Evolutionary conservation across 2,797 vertebrate species (phyloP).

Genomic region (Urosaurus nigricauda): DNA sequence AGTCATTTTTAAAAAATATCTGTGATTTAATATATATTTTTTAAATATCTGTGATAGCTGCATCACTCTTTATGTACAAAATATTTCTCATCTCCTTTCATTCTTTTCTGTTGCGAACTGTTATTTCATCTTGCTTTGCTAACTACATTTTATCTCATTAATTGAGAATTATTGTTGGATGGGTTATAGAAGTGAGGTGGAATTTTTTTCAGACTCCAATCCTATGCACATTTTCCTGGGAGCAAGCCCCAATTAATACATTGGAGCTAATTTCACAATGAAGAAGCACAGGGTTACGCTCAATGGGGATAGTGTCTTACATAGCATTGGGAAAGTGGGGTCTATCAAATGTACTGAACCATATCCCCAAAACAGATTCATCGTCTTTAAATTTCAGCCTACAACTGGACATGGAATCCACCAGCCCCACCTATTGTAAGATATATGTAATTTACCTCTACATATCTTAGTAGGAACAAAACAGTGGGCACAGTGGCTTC

Average conservation of each 20-base stretch:
- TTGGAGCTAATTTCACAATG: too few species aligned
- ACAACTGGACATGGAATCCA: neutral
- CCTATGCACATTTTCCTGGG: neutral
- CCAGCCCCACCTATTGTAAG: neutral
- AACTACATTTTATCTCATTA: neutral
- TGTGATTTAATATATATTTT: too few species aligned
- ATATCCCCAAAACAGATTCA: too few species aligned
- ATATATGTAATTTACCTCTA: neutral
- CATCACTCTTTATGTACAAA: neutral
- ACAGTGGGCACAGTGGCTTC: neutral
- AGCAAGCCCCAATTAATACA: neutral
- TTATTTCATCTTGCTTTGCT: neutral
- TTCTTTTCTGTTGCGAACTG: neutral
- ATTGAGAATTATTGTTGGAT: neutral
- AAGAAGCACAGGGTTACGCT: too few species aligned
- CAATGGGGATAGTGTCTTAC: too few species aligned
- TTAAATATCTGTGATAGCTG: too few species aligned
- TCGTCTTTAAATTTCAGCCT: too few species aligned
- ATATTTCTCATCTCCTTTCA: neutral
- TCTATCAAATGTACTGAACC: too few species aligned
- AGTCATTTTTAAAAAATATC: too few species aligned
- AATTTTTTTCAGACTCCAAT: neutral
- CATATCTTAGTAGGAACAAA: neutral
- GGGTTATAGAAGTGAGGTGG: too few species aligned
- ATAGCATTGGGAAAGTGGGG: too few species aligned